phyloP scores from a whole-genome alignment of 53 echinoderm and acorn worm species.

The Actinopyga echinites region DNA sequence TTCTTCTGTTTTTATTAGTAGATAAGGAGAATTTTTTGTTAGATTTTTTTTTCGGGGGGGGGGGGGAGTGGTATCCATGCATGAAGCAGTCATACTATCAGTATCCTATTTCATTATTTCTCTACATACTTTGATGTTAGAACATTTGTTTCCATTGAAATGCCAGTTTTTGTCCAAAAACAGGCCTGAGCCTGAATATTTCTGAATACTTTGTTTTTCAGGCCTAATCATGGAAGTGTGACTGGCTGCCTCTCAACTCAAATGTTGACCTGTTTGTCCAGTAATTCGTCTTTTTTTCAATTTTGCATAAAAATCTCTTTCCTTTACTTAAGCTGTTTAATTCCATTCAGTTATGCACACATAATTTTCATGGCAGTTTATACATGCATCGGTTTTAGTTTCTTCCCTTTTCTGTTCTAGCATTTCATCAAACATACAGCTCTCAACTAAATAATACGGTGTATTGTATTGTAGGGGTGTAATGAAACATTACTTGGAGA shows the following conservation, averaged over 20 bases:
- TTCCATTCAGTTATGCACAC: not conserved
- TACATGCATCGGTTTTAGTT: too few species aligned
- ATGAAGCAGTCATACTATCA: too few species aligned
- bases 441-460: too few species aligned
- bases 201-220: conserved; percentile 30
- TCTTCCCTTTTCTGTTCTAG: too few species aligned
- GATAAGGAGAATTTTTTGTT: too few species aligned
- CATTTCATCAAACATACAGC: too few species aligned
- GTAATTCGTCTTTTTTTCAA: conserved; percentile 3
- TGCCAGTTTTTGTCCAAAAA: not conserved
- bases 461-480: too few species aligned
- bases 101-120: too few species aligned
- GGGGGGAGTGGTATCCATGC: too few species aligned
- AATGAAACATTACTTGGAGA: too few species aligned
- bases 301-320: not conserved
- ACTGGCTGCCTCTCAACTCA: not conserved
- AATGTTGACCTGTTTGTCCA: conserved; percentile 1
- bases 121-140: not conserved
- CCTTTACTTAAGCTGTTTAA: conserved; percentile 6
- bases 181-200: not conserved
- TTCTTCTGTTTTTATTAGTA: too few species aligned
- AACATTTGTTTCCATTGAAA: not conserved
- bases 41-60: too few species aligned
- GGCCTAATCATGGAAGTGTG: conserved; percentile 29
- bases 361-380: not conserved